A percentile compares a stretch with the other conserved stretches of the same genome.
Evolutionary conservation across 2,888 invertebrate species (phyloP).

Genomic region (Drosophila tanythrix): DNA sequence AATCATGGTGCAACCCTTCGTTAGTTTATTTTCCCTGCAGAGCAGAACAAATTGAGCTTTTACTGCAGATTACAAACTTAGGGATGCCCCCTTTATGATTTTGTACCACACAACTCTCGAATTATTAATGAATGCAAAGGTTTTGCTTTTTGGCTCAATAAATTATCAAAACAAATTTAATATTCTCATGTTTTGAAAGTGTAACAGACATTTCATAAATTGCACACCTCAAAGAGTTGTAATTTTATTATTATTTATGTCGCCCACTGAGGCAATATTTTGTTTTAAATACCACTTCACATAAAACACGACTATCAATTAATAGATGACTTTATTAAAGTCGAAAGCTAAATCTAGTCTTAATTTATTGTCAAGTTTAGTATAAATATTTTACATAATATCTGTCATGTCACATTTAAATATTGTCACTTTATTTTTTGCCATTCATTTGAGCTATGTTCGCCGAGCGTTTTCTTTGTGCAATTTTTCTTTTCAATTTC

Average conservation of each 20-base stretch:
- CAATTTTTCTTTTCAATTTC: slow-evolving; percentile 27
- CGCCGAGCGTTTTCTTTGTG: slow-evolving; percentile 7
- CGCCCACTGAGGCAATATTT: not conserved
- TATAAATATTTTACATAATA: not conserved
- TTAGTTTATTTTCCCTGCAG: not conserved
- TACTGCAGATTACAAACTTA: not conserved
- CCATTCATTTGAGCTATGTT: slow-evolving; percentile 17
- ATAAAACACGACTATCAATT: not conserved
- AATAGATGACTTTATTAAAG: not conserved
- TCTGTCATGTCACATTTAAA: not conserved
- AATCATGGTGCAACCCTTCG: too few species aligned
- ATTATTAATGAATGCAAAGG: not conserved
- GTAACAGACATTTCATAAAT: not conserved
- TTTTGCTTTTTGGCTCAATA: not conserved
- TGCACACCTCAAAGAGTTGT: not conserved
- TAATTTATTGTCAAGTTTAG: not conserved
- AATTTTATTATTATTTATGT: not conserved
- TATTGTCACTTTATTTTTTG: not conserved
- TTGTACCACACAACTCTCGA: not conserved
- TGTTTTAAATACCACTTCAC: not conserved
- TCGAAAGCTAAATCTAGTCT: not conserved
- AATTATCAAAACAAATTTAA: not conserved
- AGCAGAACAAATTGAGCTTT: not conserved
- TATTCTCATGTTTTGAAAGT: not conserved
- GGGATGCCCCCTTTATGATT: not conserved